Evolutionary conservation across 2,888 invertebrate genomes (phyloP), one percentile per base, ranked within the genome.

Genomic region (Euplexia lucipara): DNA sequence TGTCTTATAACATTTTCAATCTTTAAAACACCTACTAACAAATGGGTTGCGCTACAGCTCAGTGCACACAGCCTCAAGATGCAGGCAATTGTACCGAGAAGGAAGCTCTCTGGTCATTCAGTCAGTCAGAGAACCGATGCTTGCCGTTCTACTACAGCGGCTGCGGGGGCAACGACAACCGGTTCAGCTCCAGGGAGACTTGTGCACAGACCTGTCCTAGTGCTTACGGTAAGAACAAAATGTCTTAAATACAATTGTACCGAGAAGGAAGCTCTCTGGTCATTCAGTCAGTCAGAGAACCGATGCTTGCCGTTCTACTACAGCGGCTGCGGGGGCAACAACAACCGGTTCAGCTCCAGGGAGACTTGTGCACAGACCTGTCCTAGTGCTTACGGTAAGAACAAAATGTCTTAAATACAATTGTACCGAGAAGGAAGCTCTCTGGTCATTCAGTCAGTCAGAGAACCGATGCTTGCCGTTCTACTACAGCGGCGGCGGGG

Each of bases 261-360:
- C 58, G 97, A 97, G 86, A 97, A 96, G 83, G 95, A 96, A 73
- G 96, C 98, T 65, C 96, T 96, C 83, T 99, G 99, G 99, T 97
- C 97, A 91, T 99, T 98, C 96, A 98, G 98, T 90, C 96, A 96
- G 75, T 95, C 96, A 49, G 97, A 98, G 91, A 97, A 98, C 93
- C 96, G 97, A 79, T 99, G 99, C 96, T 96, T 98, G 95, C 98
- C 98, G 56, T 99, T 99, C 96, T 98, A 98, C 96, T 99, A 97
- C 95, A 97, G 97, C 78, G 99, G 99, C 79, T 99, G 99, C 93
- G 97, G 97, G 77, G 99, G 98, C 81, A 99, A 99, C 94, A 96
- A 95, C 85, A 99, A 99, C 95, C 97, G 97, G 91, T 99, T 98
- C 95, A 95, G 95, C 75, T 96, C 96, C 86, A 96, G 96, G 91